Conservation (phyloP, 2,797 vertebrate genomes). For the Peromyscus aztecus region DNA sequence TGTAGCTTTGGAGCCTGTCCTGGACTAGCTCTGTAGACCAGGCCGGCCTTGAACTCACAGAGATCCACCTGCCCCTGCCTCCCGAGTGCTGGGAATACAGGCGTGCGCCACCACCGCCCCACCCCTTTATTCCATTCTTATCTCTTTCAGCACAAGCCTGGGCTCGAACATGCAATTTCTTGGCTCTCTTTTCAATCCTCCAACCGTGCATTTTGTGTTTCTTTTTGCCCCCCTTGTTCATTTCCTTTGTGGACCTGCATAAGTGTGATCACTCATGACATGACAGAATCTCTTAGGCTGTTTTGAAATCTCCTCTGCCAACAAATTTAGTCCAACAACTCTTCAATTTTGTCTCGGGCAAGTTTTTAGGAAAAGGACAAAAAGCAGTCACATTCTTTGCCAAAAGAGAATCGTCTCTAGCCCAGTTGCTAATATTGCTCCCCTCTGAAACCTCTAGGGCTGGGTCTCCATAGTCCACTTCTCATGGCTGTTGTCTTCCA, state of each 20-base stretch:
- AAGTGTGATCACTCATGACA: background rate
- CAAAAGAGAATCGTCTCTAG: background rate
- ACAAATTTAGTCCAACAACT: background rate
- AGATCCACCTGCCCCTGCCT: too few relatives aligned
- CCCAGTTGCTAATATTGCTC: background rate
- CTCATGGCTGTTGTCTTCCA: background rate
- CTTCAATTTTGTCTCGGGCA: background rate
- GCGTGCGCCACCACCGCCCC: too few relatives aligned
- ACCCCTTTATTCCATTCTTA: background rate
- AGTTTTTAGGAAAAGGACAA: background rate
- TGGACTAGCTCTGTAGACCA: too few relatives aligned
- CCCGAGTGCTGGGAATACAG: too few relatives aligned
- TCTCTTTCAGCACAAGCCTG: background rate
- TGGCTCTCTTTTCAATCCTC: background rate
- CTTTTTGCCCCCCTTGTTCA: background rate
- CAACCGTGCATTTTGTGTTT: background rate
- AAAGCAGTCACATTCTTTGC: background rate
- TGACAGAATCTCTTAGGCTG: background rate
- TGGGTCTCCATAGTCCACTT: background rate
- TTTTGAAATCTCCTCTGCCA: background rate
- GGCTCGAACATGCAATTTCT: background rate
- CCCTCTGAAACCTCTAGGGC: background rate
- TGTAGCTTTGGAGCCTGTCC: too few relatives aligned
- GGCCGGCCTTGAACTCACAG: too few relatives aligned
- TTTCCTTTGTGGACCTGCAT: background rate